Evolutionary conservation across 2,888 invertebrate genomes (phyloP).

Genomic region (Gonocerus acuteangulatus): DNA sequence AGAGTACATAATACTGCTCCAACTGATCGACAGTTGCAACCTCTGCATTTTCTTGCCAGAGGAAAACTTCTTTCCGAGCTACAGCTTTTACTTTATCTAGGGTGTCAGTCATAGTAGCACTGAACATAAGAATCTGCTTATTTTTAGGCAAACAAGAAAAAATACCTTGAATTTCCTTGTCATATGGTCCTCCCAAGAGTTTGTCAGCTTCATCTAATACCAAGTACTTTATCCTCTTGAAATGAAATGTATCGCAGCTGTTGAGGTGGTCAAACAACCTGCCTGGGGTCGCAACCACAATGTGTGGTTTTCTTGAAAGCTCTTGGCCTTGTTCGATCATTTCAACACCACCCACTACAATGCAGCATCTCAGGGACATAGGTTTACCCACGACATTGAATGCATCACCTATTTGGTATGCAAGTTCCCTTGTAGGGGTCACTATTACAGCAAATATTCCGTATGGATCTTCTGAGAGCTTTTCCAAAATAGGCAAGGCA

Average conservation of each 20-base stretch:
- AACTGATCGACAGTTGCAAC: conserved; percentile 79
- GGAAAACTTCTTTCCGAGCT: conserved; percentile 37
- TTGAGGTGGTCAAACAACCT: conserved; percentile 85
- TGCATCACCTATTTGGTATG: conserved; percentile 91
- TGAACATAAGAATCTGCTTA: conserved; percentile 83
- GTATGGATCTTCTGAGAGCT: conserved; percentile 86
- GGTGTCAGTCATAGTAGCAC: conserved; percentile 89
- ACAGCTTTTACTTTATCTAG: conserved; percentile 51
- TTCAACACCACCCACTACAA: conserved; percentile 90
- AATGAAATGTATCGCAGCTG: conserved; percentile 73
- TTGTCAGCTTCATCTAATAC: conserved; percentile 97
- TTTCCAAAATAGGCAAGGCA: conserved; percentile 86
- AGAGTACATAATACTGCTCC: conserved; percentile 85
- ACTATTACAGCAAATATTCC: conserved; percentile 91
- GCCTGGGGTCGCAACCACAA: conserved; percentile 95
- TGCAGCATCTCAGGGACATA: conserved; percentile 70
- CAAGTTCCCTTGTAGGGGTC: conserved; percentile 90
- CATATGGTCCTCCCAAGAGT: conserved; percentile 70
- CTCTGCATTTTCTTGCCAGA: conserved; percentile 62
- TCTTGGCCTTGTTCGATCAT: conserved; percentile 82
- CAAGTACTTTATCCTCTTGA: conserved; percentile 71
- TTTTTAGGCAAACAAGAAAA: conserved; percentile 66
- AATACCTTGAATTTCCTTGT: conserved; percentile 72
- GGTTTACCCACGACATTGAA: conserved; percentile 86
- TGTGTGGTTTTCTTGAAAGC: conserved; percentile 76